These are phyloP conservation scores for Miltochrista miniata DNA, from an alignment of 2,888 invertebrate genomes.

Conservation along the genomic window DNA sequence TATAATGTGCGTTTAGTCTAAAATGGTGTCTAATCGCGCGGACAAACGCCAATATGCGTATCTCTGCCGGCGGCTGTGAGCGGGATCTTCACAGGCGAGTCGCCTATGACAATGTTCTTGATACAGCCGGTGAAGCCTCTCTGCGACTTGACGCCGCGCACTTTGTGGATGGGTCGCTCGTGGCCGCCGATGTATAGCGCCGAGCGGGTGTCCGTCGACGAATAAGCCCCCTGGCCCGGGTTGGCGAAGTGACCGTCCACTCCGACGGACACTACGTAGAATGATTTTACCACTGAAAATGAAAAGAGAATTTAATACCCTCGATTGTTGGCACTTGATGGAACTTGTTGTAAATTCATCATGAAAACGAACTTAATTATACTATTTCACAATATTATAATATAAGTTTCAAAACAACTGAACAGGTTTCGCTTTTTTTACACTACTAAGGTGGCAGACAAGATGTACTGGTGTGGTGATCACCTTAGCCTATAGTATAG, in stretches of 20 bases:
- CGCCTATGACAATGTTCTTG: conserved; percentile 85
- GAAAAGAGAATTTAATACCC: too few relatives aligned
- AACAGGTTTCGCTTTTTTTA: too few relatives aligned
- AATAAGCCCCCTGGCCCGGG: conserved; percentile 88
- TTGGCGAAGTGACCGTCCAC: conserved; percentile 92
- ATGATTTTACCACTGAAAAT: conserved; percentile 90
- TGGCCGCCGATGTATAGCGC: conserved; percentile 97
- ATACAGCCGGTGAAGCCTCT: conserved; percentile 92
- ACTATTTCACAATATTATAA: too few relatives aligned
- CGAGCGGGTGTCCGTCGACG: conserved; percentile 91
- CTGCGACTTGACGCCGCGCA: conserved; percentile 87
- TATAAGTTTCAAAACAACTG: too few relatives aligned
- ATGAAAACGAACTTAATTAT: too few relatives aligned
- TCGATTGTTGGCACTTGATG: too few relatives aligned
- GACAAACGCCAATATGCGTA: conserved; percentile 91
- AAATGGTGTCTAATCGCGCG: conserved; percentile 84
- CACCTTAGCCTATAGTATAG: too few relatives aligned
- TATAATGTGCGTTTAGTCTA: neutral
- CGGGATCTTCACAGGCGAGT: conserved; percentile 59
- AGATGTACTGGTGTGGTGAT: too few relatives aligned
- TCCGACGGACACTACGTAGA: conserved; percentile 93
- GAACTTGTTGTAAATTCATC: too few relatives aligned
- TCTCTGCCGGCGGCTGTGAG: conserved; percentile 86
- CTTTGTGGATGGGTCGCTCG: conserved; percentile 55
- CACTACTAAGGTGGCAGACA: too few relatives aligned